These are phyloP conservation scores for Myathropa florea DNA, from an alignment of 2,888 invertebrate genomes.

Conservation along the genomic window DNA sequence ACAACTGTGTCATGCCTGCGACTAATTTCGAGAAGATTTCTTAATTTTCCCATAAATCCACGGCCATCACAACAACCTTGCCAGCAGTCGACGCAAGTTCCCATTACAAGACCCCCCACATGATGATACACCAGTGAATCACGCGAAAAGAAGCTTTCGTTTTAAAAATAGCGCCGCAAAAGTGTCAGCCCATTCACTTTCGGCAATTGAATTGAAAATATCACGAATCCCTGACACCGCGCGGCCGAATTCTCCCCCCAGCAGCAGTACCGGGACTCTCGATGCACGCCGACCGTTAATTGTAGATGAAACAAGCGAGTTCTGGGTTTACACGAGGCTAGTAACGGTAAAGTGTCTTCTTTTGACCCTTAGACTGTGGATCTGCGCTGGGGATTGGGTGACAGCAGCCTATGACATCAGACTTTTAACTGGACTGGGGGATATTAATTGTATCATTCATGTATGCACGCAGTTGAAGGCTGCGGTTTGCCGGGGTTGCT, in stretches of 20 bases:
- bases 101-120: background rate
- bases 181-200: slow-evolving; percentile 56
- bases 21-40: background rate
- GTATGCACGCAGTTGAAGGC: background rate
- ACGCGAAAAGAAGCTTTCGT: slow-evolving; percentile 51
- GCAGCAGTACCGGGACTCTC: background rate
- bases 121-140: slow-evolving; percentile 39
- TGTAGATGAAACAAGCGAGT: no score
- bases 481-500: background rate
- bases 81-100: background rate
- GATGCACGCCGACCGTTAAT: background rate
- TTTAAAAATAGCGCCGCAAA: slow-evolving; percentile 59
- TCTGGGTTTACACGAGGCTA: no score
- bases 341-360: background rate
- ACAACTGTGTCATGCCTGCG: background rate
- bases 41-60: background rate
- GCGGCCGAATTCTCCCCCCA: background rate
- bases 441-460: background rate
- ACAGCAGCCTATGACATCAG: slow-evolving; percentile 54
- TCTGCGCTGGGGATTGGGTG: background rate
- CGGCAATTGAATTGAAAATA: slow-evolving; percentile 51
- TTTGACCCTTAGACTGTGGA: slow-evolving; percentile 17
- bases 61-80: no score
- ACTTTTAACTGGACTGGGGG: background rate
- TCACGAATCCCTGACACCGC: slow-evolving; percentile 42